These are phyloP conservation scores for Onchidella celtica DNA, from an alignment of 2,888 invertebrate genomes.

Conservation along the genomic window DNA sequence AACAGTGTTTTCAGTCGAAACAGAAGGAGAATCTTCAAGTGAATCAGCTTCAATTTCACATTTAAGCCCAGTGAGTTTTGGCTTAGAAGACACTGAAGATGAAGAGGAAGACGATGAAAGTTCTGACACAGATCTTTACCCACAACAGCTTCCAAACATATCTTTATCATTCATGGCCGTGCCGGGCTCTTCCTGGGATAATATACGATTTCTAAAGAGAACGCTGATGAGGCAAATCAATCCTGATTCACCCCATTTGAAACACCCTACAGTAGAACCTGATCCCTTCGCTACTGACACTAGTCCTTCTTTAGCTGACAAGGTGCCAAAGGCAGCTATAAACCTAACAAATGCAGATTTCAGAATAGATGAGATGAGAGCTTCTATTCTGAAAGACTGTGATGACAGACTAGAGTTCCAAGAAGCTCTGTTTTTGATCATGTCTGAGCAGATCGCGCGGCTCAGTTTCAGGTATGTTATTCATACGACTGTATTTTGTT, in stretches of 20 bases:
- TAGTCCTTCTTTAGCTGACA: background rate
- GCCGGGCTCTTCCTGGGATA: background rate
- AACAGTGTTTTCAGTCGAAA: background rate
- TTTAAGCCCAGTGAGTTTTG: background rate
- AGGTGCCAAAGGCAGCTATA: background rate
- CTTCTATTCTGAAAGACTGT: background rate
- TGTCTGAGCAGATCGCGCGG: conserved; percentile 8
- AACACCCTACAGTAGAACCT: background rate
- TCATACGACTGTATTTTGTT: background rate
- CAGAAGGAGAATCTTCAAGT: background rate
- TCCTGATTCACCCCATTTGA: background rate
- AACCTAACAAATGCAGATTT: conserved; percentile 22
- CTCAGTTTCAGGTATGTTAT: conserved; percentile 24
- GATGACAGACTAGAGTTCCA: background rate
- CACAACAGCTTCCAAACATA: background rate
- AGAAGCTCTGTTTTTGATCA: conserved; percentile 13
- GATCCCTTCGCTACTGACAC: background rate
- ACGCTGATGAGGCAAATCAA: background rate
- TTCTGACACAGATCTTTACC: background rate
- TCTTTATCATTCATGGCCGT: background rate
- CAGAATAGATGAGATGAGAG: conserved; percentile 6
- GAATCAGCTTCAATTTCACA: background rate
- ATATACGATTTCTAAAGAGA: too few relatives aligned
- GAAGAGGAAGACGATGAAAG: background rate
- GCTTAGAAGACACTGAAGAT: background rate